phyloP scores from a whole-genome alignment of 2,888 invertebrate species.

The Philaethria dido region DNA sequence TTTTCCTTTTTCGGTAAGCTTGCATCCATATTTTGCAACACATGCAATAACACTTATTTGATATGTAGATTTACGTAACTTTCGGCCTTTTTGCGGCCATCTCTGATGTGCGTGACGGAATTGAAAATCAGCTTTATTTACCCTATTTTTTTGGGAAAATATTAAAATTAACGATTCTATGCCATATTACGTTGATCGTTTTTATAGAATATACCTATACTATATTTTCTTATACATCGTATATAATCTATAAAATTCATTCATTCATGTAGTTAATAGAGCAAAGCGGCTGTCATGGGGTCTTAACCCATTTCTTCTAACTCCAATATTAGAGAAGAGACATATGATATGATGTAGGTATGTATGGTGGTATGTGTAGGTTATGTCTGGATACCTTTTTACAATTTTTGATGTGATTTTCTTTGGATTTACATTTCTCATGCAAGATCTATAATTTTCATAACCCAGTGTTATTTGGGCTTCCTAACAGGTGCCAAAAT shows the following conservation, averaged over 20 bases:
- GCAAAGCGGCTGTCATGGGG: too few species aligned
- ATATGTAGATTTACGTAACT: constrained; percentile 20
- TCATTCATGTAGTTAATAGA: too few species aligned
- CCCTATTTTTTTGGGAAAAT: not conserved
- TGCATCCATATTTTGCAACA: constrained; percentile 30
- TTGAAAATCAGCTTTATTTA: not conserved
- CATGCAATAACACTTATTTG: constrained; percentile 29
- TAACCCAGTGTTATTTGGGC: not conserved
- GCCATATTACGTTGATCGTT: not conserved
- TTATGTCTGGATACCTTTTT: too few species aligned
- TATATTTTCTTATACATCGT: too few species aligned
- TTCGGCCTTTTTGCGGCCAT: not conserved
- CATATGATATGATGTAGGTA: too few species aligned
- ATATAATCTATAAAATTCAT: too few species aligned
- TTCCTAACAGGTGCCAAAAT: constrained; percentile 24
- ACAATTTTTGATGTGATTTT: too few species aligned
- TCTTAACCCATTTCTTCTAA: too few species aligned
- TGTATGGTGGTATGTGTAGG: too few species aligned
- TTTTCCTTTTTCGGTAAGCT: constrained; percentile 42
- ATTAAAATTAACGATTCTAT: not conserved
- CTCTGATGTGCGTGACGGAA: not conserved
- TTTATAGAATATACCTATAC: not conserved
- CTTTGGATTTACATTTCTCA: too few species aligned
- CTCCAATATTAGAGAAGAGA: not conserved
- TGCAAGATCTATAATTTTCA: too few species aligned